These are phyloP conservation scores for Philopotamus ludificatus DNA, from an alignment of 1,140 invertebrate species.

Conservation along the genomic window DNA sequence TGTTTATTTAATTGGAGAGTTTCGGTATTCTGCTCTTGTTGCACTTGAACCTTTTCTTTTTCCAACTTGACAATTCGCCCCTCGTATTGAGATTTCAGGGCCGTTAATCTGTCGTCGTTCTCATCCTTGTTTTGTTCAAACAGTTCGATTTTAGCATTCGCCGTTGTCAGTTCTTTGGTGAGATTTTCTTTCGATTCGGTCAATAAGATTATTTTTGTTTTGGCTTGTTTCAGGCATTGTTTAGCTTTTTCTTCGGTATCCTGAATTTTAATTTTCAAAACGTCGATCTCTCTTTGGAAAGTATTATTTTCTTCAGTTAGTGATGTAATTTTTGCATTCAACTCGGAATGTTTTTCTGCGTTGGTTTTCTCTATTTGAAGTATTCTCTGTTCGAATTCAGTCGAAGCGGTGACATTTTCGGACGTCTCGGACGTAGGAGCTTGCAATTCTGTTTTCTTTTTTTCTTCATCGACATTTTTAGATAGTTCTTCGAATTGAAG, in stretches of 20 bases:
- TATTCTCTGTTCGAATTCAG: slow-evolving; percentile 48
- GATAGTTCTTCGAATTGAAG: slow-evolving; percentile 75
- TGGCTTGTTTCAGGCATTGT: slow-evolving; percentile 68
- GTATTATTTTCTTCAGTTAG: slow-evolving; percentile 65
- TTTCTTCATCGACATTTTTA: slow-evolving; percentile 64
- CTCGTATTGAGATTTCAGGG: slow-evolving; percentile 72
- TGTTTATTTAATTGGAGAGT: slow-evolving; percentile 64
- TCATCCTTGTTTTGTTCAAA: slow-evolving; percentile 57
- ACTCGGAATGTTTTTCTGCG: slow-evolving; percentile 59
- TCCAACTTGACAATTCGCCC: slow-evolving; percentile 68
- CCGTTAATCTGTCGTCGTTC: slow-evolving; percentile 59
- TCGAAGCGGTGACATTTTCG: slow-evolving; percentile 41
- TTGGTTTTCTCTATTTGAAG: slow-evolving; percentile 50
- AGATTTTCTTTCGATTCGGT: slow-evolving; percentile 65
- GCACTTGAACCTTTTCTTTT: slow-evolving; percentile 72
- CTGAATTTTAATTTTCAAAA: slow-evolving; percentile 61
- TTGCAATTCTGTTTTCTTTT: slow-evolving; percentile 55
- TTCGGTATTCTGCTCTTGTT: slow-evolving; percentile 62
- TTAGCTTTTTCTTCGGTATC: slow-evolving; percentile 74
- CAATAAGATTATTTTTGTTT: slow-evolving; percentile 68
- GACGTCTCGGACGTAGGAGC: slow-evolving; percentile 51
- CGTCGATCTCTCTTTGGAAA: slow-evolving; percentile 69
- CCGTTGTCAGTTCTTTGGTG: slow-evolving; percentile 61
- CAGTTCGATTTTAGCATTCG: slow-evolving; percentile 59
- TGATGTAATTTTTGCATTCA: slow-evolving; percentile 60